These are phyloP conservation scores for Conus betulinus DNA, from an alignment of 1,140 invertebrate species.

Conservation along the genomic window DNA sequence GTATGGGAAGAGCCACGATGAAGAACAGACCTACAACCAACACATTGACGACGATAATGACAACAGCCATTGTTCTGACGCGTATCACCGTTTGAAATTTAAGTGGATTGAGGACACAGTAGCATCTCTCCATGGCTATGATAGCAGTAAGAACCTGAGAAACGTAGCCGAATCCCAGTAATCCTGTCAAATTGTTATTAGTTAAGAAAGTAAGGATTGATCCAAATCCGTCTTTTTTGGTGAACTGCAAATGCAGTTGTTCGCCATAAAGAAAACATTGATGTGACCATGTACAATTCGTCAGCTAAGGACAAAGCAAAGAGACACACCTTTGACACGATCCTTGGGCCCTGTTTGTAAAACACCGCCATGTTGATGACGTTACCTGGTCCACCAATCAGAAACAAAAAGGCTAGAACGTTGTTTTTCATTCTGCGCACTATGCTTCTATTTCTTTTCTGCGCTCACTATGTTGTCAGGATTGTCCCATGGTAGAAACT, in stretches of 20 bases:
- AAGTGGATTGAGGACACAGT: neutral
- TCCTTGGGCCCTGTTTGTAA: neutral
- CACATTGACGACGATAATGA: neutral
- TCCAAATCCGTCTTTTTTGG: neutral
- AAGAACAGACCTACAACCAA: neutral
- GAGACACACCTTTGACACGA: slow-evolving; percentile 1
- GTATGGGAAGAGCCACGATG: neutral
- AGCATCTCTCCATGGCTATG: too few species aligned
- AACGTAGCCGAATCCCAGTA: neutral
- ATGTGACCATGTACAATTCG: neutral
- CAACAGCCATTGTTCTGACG: neutral
- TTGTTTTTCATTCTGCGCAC: neutral
- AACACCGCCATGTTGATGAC: slow-evolving; percentile 24
- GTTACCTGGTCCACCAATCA: neutral
- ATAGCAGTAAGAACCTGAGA: neutral
- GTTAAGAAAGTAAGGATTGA: neutral
- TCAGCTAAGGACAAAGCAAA: neutral
- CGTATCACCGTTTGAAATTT: neutral
- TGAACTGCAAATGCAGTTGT: neutral
- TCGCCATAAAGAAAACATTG: neutral
- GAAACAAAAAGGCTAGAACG: neutral
- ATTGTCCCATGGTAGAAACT: slow-evolving; percentile 1
- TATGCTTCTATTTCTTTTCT: neutral
- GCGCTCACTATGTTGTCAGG: neutral
- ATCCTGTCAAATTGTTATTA: neutral